Evolutionary conservation across 1,140 invertebrate genomes (phyloP), one percentile per base, ranked within the genome.

Genomic region (Scylla paramamosain): DNA sequence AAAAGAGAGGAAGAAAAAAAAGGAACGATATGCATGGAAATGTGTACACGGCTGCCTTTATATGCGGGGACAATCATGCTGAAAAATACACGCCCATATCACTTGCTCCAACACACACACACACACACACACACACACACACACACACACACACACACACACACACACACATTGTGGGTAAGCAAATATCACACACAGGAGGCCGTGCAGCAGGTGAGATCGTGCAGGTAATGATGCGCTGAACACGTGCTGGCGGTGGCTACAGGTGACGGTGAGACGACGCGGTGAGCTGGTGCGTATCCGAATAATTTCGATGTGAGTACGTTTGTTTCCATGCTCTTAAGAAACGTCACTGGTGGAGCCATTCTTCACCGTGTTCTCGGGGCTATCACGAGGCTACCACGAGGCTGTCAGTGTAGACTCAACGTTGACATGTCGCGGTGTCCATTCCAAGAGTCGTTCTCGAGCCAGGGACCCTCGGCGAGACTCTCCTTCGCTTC

Each of bases 1-100:
- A n/a, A 31, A 39, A 16, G 45, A 84, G 83, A 93, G 83, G 83
- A 88, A 88, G n/a, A 88, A 88, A 32, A 88, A 88, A 88, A 39
- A 45, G 86, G 31, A 86, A 29, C 84, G 92, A 87, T 93, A 93
- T 93, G 83, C 88, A 94, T 94, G 88, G 86, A 94, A 90, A 94
- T 94, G 67, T 90, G 88, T 82, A 83, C 67, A 94, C 90, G 20
- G 52, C 25, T 90, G 67, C 67, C 52, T 94, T 90, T 94, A 94
- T 94, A 90, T 82, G 59, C 88, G 25, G 52, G 88, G 52, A 94
- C 88, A 94, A 90, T 90, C 88, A 94, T 59, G 86, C 52, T 94
- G 88, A 83, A 90, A 94, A 82, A 90, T 90, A 90, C 88, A 82
- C 32, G 31, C 67, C 45, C 93, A 94, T 94, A 82, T 90, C 88